Evolutionary conservation across 2,113 vertebrate genomes (phyloP).

Genomic region (Trogon melanurus): DNA sequence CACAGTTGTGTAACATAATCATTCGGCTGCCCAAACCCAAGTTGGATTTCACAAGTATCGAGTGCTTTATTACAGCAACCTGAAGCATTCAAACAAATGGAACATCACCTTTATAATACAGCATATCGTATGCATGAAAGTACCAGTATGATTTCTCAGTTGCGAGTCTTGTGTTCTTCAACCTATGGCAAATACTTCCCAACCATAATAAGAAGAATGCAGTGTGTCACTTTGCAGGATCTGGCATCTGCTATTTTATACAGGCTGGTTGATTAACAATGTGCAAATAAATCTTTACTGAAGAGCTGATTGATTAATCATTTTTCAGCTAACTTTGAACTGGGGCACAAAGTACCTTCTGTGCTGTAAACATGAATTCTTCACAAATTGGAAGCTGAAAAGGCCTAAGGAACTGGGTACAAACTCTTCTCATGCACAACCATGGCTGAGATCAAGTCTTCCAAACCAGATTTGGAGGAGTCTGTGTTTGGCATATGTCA

Average conservation of each 20-base stretch:
- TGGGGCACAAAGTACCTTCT: slow-evolving; percentile 81
- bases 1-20: not conserved
- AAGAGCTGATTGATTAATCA: slow-evolving; percentile 69
- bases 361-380: slow-evolving; percentile 84
- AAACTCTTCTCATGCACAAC: slow-evolving; percentile 66
- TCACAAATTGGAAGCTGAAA: slow-evolving; percentile 74
- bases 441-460: slow-evolving; percentile 70
- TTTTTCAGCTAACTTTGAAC: slow-evolving; percentile 74
- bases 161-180: slow-evolving; percentile 82
- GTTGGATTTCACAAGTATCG: slow-evolving; percentile 78
- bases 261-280: slow-evolving; percentile 78
- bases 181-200: slow-evolving; percentile 70
- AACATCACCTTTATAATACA: slow-evolving; percentile 84
- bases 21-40: slow-evolving; percentile 52
- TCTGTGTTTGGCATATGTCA: slow-evolving; percentile 68
- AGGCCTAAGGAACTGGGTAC: slow-evolving; percentile 63
- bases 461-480: slow-evolving; percentile 65
- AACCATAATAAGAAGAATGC: slow-evolving; percentile 74
- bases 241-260: slow-evolving; percentile 67
- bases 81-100: slow-evolving; percentile 84
- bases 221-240: slow-evolving; percentile 80
- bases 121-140: slow-evolving; percentile 83
- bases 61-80: slow-evolving; percentile 90
- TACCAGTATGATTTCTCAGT: slow-evolving; percentile 79
- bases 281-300: slow-evolving; percentile 80